Percentiles rank a stretch among this genome's conserved stretches.
Conservation (phyloP, 2,113 vertebrate species). For the Lucifuga dentata region DNA sequence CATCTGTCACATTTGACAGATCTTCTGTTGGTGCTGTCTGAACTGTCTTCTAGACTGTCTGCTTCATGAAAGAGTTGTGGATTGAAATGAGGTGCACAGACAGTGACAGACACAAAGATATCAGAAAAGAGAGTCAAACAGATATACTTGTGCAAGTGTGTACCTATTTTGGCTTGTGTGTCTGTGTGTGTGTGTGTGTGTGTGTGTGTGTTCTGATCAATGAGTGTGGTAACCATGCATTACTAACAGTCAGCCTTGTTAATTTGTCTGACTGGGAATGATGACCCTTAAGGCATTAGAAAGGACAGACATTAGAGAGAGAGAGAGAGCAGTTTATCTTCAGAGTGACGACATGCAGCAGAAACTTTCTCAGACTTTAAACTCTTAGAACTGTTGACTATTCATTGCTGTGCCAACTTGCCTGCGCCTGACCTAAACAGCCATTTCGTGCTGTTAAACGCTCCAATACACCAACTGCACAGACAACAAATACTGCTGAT, state of each 20-base stretch:
- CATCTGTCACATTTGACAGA: constrained; percentile 47
- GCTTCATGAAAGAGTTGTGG: constrained; percentile 43
- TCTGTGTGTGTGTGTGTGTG: not conserved
- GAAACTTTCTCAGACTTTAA: constrained; percentile 16
- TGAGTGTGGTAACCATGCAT: constrained; percentile 41
- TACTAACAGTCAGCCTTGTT: constrained; percentile 55
- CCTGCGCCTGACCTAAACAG: not conserved
- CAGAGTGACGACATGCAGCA: constrained; percentile 12
- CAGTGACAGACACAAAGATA: constrained; percentile 23
- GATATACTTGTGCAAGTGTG: constrained; percentile 32
- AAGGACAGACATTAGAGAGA: constrained; percentile 55
- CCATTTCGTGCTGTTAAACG: constrained; percentile 20
- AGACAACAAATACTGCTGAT: constrained; percentile 36
- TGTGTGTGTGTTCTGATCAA: constrained; percentile 63
- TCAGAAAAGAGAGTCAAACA: constrained; percentile 28
- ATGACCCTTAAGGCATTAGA: constrained; percentile 53
- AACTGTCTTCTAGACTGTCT: constrained; percentile 31
- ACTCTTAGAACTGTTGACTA: not conserved
- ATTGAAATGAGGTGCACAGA: constrained; percentile 45
- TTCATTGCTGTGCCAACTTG: constrained; percentile 7
- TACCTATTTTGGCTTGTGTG: constrained; percentile 6
- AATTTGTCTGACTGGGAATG: constrained; percentile 64
- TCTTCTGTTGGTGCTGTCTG: constrained; percentile 50
- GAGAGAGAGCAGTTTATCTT: constrained; percentile 5
- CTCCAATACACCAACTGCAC: constrained; percentile 3